phyloP scores from a whole-genome alignment of 2,888 invertebrate species.

The Euproctis similis region DNA sequence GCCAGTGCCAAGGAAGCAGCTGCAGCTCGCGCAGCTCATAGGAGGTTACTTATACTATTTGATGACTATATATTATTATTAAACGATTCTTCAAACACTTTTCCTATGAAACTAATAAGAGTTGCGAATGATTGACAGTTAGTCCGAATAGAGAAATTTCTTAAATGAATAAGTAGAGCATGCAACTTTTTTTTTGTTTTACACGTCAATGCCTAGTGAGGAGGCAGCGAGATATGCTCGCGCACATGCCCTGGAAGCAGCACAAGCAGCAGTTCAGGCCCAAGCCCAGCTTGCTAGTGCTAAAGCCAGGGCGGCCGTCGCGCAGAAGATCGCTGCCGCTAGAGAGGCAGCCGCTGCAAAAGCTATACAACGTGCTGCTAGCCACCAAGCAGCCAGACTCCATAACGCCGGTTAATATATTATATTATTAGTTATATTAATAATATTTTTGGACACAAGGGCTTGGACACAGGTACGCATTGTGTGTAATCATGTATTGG shows the following conservation, averaged over 20 bases:
- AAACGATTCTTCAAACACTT: too few species aligned
- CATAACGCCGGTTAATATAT: conserved; percentile 78
- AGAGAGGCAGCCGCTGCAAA: conserved; percentile 84
- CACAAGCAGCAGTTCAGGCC: conserved; percentile 79
- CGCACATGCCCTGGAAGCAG: conserved; percentile 80
- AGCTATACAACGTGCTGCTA: conserved; percentile 81
- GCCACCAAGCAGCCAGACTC: conserved; percentile 81
- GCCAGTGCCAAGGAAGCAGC: conserved; percentile 85
- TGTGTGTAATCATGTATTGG: too few species aligned
- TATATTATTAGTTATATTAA: too few species aligned
- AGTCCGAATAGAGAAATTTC: too few species aligned
- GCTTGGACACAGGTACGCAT: too few species aligned
- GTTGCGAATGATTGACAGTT: too few species aligned
- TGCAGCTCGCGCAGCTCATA: conserved; percentile 78
- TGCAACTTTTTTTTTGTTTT: too few species aligned
- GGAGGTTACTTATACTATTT: too few species aligned
- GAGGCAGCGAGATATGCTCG: conserved; percentile 81
- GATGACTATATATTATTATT: too few species aligned
- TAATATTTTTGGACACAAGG: too few species aligned
- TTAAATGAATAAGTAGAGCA: not conserved
- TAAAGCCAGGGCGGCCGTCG: conserved; percentile 81
- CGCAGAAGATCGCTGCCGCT: conserved; percentile 82
- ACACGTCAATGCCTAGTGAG: too few species aligned
- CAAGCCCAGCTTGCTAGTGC: conserved; percentile 82
- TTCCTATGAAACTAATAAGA: too few species aligned